These are phyloP conservation scores for human DNA, from an alignment of 2,113 vertebrate species.

Conservation along the genomic window GRCh38 chr17:34565501-34566000, in stretches of 20 bases:
- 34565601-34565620: not conserved
- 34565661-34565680: not conserved
- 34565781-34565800: not conserved
- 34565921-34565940: not conserved
- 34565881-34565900: not conserved
- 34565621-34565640: not conserved
- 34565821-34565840: rapidly evolving
- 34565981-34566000: not conserved
- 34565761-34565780: not conserved
- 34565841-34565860: not conserved
- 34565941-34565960: not conserved
- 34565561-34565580: conserved; percentile 3
- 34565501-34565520: not conserved
- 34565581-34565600: not conserved
- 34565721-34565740: not conserved
- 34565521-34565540: not conserved
- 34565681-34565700: not conserved
- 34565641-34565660: not conserved
- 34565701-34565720: not conserved
- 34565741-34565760: not conserved
- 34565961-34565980: not conserved
- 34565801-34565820: not conserved
- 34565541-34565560: not conserved
- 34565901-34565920: not conserved
- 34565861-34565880: not conserved